A percentile compares a stretch with the other conserved stretches of the same genome.
Conservation (phyloP, 2,113 vertebrate genomes). For the Pygoscelis antarcticus region DNA sequence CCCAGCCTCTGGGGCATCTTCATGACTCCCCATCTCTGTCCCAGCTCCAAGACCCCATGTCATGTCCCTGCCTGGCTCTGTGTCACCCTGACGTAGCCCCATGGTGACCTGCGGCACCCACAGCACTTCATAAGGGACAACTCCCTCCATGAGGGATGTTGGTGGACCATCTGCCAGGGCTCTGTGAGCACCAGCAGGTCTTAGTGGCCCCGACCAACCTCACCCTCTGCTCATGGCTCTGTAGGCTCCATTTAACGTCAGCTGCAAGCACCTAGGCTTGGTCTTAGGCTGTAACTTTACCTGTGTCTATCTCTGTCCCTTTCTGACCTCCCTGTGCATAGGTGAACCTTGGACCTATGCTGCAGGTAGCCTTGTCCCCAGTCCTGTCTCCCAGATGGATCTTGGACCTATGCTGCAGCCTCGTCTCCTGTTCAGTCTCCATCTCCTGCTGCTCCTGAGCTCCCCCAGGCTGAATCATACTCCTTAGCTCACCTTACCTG, state of each 20-base stretch:
- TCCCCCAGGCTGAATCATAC: background rate
- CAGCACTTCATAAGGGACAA: background rate
- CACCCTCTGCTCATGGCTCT: background rate
- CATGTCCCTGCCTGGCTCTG: rapidly evolving
- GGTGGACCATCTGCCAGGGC: background rate
- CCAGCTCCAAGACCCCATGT: background rate
- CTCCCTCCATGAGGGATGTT: background rate
- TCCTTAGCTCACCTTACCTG: background rate
- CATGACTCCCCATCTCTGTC: background rate
- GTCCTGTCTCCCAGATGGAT: background rate
- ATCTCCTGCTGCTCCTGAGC: background rate
- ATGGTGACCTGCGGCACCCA: background rate
- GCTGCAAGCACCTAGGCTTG: background rate
- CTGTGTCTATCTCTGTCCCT: background rate
- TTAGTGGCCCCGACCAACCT: background rate
- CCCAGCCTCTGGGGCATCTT: background rate
- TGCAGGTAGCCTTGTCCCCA: background rate
- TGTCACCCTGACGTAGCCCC: background rate
- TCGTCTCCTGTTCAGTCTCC: background rate
- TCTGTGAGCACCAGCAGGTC: background rate
- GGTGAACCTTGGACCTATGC: background rate
- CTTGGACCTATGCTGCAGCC: background rate
- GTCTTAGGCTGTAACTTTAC: background rate
- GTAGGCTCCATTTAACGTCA: background rate
- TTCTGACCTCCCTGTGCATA: background rate